These are phyloP conservation scores for Lysiphlebus fabarum DNA, from an alignment of 1,140 invertebrate genomes.

Conservation along the genomic window DNA sequence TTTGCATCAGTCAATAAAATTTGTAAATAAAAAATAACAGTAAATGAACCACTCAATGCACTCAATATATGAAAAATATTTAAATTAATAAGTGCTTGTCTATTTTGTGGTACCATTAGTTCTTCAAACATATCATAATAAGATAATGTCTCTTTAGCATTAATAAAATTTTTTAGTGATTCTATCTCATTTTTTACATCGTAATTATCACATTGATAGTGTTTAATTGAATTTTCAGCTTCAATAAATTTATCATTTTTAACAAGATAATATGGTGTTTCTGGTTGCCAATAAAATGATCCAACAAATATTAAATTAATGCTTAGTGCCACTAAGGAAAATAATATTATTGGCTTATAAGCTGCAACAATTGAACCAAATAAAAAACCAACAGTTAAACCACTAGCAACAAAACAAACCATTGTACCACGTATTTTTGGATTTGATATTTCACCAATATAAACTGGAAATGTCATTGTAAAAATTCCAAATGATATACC, in stretches of 20 bases:
- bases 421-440: slow-evolving; percentile 65
- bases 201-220: slow-evolving; percentile 51
- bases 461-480: slow-evolving; percentile 65
- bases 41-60: slow-evolving; percentile 70
- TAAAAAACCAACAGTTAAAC: slow-evolving; percentile 59
- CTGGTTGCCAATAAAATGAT: slow-evolving; percentile 67
- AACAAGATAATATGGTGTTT: slow-evolving; percentile 67
- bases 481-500: slow-evolving; percentile 67
- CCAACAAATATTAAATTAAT: slow-evolving; percentile 58
- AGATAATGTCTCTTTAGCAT: slow-evolving; percentile 47
- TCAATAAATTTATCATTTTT: slow-evolving; percentile 56
- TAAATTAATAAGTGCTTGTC: slow-evolving; percentile 63
- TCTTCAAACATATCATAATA: slow-evolving; percentile 58
- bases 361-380: slow-evolving; percentile 63
- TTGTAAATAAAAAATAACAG: slow-evolving; percentile 68
- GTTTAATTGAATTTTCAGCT: slow-evolving; percentile 60
- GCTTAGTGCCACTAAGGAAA: slow-evolving; percentile 54
- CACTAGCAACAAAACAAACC: slow-evolving; percentile 60
- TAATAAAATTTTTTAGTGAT: slow-evolving; percentile 59
- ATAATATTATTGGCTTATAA: slow-evolving; percentile 57
- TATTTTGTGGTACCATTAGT: slow-evolving; percentile 57
- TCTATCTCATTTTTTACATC: slow-evolving; percentile 61
- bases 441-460: slow-evolving; percentile 65
- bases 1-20: slow-evolving; percentile 65
- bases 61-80: slow-evolving; percentile 66